Conservation (phyloP, 1,140 invertebrate species). For the Amphibalanus amphitrite region DNA sequence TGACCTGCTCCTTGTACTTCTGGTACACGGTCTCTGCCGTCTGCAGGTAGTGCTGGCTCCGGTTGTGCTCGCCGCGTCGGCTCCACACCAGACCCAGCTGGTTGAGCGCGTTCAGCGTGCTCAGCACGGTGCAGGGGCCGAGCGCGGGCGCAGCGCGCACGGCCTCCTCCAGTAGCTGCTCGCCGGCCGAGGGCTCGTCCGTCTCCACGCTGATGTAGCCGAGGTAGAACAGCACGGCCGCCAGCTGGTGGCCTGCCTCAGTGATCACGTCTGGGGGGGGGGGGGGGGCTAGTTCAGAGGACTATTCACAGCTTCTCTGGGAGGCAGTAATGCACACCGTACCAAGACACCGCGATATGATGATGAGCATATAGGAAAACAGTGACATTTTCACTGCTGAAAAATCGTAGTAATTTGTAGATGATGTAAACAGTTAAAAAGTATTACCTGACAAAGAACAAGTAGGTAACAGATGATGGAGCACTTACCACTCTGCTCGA, state of each 20-base stretch:
- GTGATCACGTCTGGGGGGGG: background rate
- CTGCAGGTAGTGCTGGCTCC: slow-evolving; percentile 46
- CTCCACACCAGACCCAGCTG: slow-evolving; percentile 65
- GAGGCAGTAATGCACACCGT: no score
- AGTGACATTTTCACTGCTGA: no score
- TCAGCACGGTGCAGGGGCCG: slow-evolving; percentile 36
- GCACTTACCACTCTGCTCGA: background rate
- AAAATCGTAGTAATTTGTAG: no score
- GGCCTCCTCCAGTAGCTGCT: slow-evolving; percentile 48
- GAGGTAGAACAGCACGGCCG: slow-evolving; percentile 43
- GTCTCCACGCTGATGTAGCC: slow-evolving; percentile 60
- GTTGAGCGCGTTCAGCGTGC: slow-evolving; percentile 49
- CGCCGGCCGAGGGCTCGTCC: slow-evolving; percentile 52
- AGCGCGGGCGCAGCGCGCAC: slow-evolving; percentile 31
- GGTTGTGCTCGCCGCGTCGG: slow-evolving; percentile 39
- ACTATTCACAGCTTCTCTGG: no score
- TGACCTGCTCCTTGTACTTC: slow-evolving; percentile 24
- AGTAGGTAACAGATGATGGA: no score
- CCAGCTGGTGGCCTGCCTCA: slow-evolving; percentile 18
- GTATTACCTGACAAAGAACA: no score
- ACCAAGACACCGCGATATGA: no score
- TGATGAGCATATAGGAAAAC: no score
- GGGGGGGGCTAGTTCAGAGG: no score
- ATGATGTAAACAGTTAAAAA: no score
- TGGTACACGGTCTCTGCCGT: slow-evolving; percentile 49